Evolutionary conservation across 2,113 vertebrate genomes (phyloP).

Genomic region (Thryonomys swinderianus): DNA sequence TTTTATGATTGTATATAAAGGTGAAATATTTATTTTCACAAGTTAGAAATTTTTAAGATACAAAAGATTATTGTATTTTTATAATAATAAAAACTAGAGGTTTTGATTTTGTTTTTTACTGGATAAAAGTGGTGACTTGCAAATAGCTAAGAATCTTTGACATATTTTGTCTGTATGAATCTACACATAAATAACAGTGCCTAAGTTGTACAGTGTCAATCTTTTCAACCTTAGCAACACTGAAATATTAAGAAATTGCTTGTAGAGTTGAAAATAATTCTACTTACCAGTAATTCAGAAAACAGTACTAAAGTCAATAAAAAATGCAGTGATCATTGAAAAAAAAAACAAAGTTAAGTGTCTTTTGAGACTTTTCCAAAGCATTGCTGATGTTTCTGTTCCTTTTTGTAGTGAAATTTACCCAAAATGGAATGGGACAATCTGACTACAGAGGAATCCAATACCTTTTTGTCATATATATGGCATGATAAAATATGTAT

Average conservation of each 20-base stretch:
- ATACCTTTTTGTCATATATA: background rate
- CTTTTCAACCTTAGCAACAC: background rate
- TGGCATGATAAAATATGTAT: background rate
- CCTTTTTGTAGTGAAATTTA: constrained; percentile 12
- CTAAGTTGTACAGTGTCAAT: background rate
- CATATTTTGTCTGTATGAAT: background rate
- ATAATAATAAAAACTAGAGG: background rate
- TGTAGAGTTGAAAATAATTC: background rate
- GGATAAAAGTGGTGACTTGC: constrained; percentile 4
- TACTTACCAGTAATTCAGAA: background rate
- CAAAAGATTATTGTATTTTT: background rate
- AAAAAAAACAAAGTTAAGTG: background rate
- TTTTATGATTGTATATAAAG: background rate
- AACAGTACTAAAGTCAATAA: background rate
- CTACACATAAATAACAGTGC: background rate
- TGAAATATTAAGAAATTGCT: background rate
- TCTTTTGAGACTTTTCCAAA: constrained; percentile 27
- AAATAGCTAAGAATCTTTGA: background rate
- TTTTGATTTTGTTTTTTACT: background rate
- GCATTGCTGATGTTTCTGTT: background rate
- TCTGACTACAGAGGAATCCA: background rate
- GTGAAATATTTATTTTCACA: background rate
- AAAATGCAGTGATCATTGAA: background rate
- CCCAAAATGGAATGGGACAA: background rate
- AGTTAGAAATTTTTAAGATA: background rate